These are phyloP conservation scores for Pangasianodon gigas DNA, from an alignment of 2,113 vertebrate species.

Conservation along the genomic window DNA sequence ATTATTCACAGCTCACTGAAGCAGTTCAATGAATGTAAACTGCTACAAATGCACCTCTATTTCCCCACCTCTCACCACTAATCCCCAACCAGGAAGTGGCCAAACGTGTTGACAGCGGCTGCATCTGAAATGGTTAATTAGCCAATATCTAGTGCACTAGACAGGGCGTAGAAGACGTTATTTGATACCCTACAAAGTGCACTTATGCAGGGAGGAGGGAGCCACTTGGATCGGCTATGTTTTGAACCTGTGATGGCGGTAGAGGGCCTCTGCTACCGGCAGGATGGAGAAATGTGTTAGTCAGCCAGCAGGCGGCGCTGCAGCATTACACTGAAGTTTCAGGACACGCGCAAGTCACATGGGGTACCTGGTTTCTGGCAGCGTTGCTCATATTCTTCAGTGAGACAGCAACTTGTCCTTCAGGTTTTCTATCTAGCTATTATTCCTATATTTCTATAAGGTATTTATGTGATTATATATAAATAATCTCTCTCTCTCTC, in stretches of 20 bases:
- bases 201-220: not conserved
- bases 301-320: conserved; percentile 20
- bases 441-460: not conserved
- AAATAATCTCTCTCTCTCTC: too few species aligned
- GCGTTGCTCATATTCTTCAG: not conserved
- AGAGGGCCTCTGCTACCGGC: not conserved
- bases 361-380: not conserved
- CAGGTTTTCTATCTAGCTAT: not conserved
- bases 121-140: not conserved
- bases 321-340: not conserved
- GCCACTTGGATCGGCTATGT: not conserved
- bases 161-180: too few species aligned
- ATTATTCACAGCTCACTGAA: not conserved
- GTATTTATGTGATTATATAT: not conserved
- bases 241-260: not conserved
- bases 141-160: not conserved
- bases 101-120: not conserved
- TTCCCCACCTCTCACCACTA: not conserved
- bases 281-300: not conserved
- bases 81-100: conserved; percentile 68
- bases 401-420: not conserved
- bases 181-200: not conserved
- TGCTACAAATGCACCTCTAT: conserved; percentile 12
- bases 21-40: not conserved
- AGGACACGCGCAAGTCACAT: not conserved